These are phyloP conservation scores for Eidolon dupreanum DNA, from an alignment of 2,797 vertebrate genomes.

Conservation along the genomic window DNA sequence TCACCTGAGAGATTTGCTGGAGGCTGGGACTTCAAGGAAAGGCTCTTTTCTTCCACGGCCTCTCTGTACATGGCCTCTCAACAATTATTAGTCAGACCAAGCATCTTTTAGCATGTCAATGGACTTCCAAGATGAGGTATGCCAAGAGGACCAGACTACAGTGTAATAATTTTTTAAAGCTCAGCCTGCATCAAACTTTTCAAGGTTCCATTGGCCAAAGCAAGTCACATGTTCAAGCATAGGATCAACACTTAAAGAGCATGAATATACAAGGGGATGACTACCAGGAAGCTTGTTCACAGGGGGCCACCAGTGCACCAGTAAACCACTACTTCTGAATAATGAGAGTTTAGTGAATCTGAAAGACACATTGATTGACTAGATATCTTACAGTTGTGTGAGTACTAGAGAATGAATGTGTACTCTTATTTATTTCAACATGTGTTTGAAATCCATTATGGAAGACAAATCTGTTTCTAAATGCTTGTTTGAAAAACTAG, in stretches of 20 bases:
- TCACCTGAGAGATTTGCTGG: background rate
- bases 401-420: background rate
- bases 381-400: background rate
- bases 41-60: background rate
- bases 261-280: background rate
- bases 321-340: background rate
- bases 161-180: background rate
- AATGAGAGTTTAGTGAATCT: background rate
- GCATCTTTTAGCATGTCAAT: background rate
- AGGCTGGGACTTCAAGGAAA: background rate
- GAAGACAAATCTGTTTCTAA: constrained; percentile 53
- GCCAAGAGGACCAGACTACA: background rate
- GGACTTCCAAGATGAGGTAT: background rate
- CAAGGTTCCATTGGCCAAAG: background rate
- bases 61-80: background rate
- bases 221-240: background rate
- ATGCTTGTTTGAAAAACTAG: constrained; percentile 45
- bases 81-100: background rate
- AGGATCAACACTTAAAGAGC: background rate
- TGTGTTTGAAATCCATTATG: constrained; percentile 6
- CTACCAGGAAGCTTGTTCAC: background rate
- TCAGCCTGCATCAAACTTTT: background rate
- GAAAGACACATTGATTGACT: background rate
- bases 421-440: constrained; percentile 5
- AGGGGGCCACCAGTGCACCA: background rate